Conservation (phyloP, 2,888 invertebrate genomes). For the Sthenelais limicola region DNA sequence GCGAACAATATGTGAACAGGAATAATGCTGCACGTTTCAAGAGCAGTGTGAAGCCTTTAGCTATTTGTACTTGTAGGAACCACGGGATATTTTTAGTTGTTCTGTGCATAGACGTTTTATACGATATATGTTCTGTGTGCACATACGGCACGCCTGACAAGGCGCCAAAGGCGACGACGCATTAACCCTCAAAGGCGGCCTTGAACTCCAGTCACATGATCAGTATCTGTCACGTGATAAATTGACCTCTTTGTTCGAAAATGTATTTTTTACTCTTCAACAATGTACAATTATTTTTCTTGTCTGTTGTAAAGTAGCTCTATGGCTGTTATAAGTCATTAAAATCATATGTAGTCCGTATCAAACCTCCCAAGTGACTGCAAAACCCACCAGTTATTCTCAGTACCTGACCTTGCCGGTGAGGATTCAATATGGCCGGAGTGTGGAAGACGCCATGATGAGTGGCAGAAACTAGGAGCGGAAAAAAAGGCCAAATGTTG, state of each 20-base stretch:
- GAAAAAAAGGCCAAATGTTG: conserved; percentile 43
- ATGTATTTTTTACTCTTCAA: not conserved
- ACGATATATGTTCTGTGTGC: too few species aligned
- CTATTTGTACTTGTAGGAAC: too few species aligned
- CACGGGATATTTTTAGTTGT: too few species aligned
- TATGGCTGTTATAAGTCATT: not conserved
- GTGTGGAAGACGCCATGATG: conserved; percentile 41
- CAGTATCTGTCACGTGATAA: not conserved
- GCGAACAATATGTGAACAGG: too few species aligned
- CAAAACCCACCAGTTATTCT: not conserved
- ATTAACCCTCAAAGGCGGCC: too few species aligned
- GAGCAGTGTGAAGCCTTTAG: too few species aligned
- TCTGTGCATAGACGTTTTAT: too few species aligned
- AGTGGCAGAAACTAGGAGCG: conserved; percentile 28
- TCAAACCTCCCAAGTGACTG: too few species aligned
- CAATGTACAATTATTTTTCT: not conserved
- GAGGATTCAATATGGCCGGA: conserved; percentile 41
- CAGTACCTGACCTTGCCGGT: conserved; percentile 37
- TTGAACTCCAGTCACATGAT: conserved; percentile 17
- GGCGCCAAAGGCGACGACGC: too few species aligned
- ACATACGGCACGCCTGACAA: too few species aligned
- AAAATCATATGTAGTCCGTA: too few species aligned
- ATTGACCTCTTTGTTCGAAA: not conserved
- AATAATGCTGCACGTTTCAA: too few species aligned
- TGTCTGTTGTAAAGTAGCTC: not conserved